Evolutionary conservation across 2,888 invertebrate genomes (phyloP), one percentile per base, ranked within the genome.

Genomic region (Tachina fera): DNA sequence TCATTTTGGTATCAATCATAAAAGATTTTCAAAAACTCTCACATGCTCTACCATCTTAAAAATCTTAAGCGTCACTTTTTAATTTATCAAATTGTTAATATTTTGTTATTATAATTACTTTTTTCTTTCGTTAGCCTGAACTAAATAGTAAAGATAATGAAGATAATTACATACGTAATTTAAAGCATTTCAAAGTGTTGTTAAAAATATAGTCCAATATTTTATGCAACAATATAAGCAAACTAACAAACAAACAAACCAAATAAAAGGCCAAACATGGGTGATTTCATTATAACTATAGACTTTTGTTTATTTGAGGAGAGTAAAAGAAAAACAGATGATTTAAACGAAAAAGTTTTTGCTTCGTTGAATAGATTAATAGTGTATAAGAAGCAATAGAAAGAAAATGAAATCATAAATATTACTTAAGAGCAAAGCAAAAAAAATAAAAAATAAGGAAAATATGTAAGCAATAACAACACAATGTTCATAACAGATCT

Each of bases 81-180:
- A 74, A 11, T 78, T 58, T 22, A 49, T 68, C 19, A 75, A 70
- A 56, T 76, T 76, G 16, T 49, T 72, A 19, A 31, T 56, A 47
- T 41, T 11, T 49, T 13, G 10, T 58, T 11, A 19, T 51, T 14
- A 16, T 53, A 31, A 31, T 58, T 14, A 43, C 14, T 51, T 47
- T 31, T 68, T 39, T 22, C 1, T 41, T 61, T 67, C 45, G 11
- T 70, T 11, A 56, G 49, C 60, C 58, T 71, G 16, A 49, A 47
- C 39, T 49, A 60, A 67, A 61, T 60, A 45, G 41, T 39, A 58
- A 51, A 71, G 71, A 79, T 75, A 60, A 41, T 65, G 60, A 41
- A 60, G 56, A 67, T 47, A 65, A 83, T 82, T 86, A 86, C 80
- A 78, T 67, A 86, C 80, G 82, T 67, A 86, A 86, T 83, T n/a